These are phyloP conservation scores for Magallana ariakensis DNA, from an alignment of 1,140 invertebrate species.

Conservation along the genomic window DNA sequence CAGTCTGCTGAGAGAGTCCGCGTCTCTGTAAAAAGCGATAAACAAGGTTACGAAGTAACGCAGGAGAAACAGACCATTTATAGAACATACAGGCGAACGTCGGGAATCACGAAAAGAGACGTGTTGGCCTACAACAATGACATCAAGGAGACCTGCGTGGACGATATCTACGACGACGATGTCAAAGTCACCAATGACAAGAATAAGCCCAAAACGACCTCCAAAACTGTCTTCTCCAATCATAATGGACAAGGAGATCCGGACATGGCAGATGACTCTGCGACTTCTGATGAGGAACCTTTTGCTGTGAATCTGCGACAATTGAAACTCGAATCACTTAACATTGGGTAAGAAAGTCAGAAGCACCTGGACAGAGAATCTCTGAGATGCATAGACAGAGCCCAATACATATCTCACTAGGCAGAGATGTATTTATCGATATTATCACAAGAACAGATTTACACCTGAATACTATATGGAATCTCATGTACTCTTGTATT, in stretches of 20 bases:
- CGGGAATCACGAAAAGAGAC: not conserved
- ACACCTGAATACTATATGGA: no score
- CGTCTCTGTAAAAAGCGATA: not conserved
- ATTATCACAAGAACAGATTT: no score
- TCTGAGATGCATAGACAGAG: no score
- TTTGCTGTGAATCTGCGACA: not conserved
- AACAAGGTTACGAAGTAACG: not conserved
- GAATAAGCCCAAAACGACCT: not conserved
- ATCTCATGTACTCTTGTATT: no score
- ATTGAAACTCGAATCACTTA: not conserved
- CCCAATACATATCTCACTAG: no score
- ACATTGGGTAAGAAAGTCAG: not conserved
- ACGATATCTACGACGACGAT: not conserved
- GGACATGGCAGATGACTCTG: not conserved
- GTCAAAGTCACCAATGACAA: not conserved
- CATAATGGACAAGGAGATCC: not conserved
- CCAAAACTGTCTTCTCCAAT: not conserved
- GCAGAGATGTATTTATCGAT: no score
- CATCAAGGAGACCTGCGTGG: conserved; percentile 4
- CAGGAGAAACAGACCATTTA: not conserved
- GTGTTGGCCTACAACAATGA: conserved; percentile 3
- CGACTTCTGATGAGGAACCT: not conserved
- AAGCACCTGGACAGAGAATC: no score
- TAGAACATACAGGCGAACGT: not conserved
- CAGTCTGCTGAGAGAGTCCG: not conserved